Evolutionary conservation across 2,888 invertebrate species (phyloP), one percentile per base, ranked within the genome.

Genomic region (Sesia bembeciformis): DNA sequence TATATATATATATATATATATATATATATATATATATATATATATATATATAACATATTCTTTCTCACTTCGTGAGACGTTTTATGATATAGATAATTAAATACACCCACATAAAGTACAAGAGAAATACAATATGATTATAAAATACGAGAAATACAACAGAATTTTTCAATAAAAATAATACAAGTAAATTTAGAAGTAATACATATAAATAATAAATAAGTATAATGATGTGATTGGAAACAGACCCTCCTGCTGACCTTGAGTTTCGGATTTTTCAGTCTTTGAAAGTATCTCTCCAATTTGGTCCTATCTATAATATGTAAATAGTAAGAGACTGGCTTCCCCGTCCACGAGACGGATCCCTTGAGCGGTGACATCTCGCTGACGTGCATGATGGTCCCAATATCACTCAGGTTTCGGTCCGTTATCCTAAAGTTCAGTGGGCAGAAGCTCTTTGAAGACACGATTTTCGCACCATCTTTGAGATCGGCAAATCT

Each of bases 341-440:
- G 97, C 84, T 98, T 98, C 63, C 97, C 97, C 58, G 99, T 99
- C 99, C 99, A 99, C 23, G 99, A 99, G 58, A 99, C 99, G 6
- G 98, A 98, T 63, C 98, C 98, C 75, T 95, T 93, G 61, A 98
- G 89, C 23, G 98, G 98, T 60, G 97, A 95, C 93, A 99, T 95
- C 90, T 98, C 98, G 62, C 95, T 95, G 49, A 99, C 98, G 83
- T 98, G 97, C 97, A 99, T 98, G 73, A 99, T 99, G 60, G 98
- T 97, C 63, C 98, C 98, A 77, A 99, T 98, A 89, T 99, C 98
- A 86, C 96, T 97, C 59, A 99, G 92, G 88, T 98, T 99, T 77
- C 99, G 92, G 84, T 99, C 98, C 40, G 98, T 99, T 78, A 99
- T 98, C 65, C 98, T 93, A 91, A 98, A 98, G 90, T 98, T 99